phyloP scores from a whole-genome alignment of 92 coral and sea anemone genomes.

The Epizoanthus illoricatus region DNA sequence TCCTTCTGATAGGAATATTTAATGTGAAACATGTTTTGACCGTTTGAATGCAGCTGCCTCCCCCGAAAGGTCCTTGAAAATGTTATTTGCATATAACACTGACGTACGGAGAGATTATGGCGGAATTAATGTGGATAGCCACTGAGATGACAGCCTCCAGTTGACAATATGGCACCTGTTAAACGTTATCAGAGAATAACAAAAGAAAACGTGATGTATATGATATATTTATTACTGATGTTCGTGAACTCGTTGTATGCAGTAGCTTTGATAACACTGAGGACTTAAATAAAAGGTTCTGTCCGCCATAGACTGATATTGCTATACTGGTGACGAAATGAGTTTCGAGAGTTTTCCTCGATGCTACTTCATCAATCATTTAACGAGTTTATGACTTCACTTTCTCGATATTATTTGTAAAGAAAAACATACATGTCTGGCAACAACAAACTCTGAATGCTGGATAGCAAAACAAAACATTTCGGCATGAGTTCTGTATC shows the following conservation, averaged over 20 bases:
- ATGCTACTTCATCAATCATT: background rate
- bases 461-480: background rate
- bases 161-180: background rate
- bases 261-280: no score
- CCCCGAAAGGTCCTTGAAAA: background rate
- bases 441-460: background rate
- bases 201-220: no score
- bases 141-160: background rate
- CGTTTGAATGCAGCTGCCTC: background rate
- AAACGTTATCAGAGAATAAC: background rate
- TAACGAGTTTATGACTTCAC: background rate
- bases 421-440: background rate
- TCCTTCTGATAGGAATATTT: background rate
- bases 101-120: slow-evolving; percentile 2
- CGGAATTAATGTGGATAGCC: background rate
- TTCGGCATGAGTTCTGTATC: background rate
- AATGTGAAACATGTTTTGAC: slow-evolving; percentile 1
- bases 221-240: no score
- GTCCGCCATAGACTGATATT: no score
- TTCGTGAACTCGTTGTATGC: no score
- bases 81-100: slow-evolving; percentile 27
- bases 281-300: no score
- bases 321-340: slow-evolving; percentile 2
- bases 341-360: background rate
- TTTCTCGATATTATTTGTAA: background rate